phyloP scores from a whole-genome alignment of 2,113 vertebrate genomes.

The Pseudonaja textilis region DNA sequence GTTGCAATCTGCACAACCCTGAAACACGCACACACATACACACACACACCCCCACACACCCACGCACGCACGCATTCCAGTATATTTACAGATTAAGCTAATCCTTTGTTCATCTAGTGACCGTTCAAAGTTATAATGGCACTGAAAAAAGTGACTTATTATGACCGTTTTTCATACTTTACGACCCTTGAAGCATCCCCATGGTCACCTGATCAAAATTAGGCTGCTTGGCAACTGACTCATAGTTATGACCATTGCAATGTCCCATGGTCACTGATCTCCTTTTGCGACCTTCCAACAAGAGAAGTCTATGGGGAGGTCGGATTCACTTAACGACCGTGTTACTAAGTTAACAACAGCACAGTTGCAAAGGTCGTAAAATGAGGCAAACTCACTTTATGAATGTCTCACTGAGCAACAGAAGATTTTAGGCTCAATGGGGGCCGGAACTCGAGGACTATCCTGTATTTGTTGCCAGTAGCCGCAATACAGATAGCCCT shows the following conservation, averaged over 20 bases:
- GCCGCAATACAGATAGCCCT: not conserved
- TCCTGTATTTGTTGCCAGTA: not conserved
- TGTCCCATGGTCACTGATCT: no score
- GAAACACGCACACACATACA: no score
- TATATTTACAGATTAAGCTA: not conserved
- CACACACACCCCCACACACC: not conserved
- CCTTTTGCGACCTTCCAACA: no score
- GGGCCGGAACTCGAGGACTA: not conserved
- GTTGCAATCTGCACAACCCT: not conserved
- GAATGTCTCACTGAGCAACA: not conserved
- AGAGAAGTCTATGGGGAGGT: no score
- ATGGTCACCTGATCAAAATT: not conserved
- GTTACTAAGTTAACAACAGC: no score
- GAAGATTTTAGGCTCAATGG: not conserved
- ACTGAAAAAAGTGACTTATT: not conserved
- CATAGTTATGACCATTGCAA: not conserved
- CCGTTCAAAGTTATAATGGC: not conserved
- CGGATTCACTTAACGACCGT: no score
- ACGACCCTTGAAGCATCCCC: not conserved
- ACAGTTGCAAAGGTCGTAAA: not conserved
- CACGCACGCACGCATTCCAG: not conserved
- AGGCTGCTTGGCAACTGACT: not conserved
- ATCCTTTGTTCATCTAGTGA: not conserved
- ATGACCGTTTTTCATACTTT: not conserved
- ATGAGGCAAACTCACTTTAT: not conserved